Base-by-base conservation (phyloP, 2,888 invertebrate species). In the Serrognathus titanus region DNA sequence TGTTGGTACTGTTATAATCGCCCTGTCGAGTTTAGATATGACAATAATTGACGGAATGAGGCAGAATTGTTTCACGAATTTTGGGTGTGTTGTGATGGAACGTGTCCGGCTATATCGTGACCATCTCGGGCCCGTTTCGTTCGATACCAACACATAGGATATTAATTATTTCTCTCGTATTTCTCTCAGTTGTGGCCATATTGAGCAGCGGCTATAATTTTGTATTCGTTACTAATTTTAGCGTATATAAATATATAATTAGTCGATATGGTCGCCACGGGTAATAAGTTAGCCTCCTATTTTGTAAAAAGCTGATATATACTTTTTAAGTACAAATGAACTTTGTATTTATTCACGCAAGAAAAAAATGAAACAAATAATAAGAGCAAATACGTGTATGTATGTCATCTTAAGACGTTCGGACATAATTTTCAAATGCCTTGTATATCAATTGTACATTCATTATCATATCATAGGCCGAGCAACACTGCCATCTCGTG, bases 381-480 rank as follows among this genome's bases (percentile, higher is more conserved):
- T 45, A 20, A 54, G 41, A 57, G 16, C 24, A 39, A 55, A 50
- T 60, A 56, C 47, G 51, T 59, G 24, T 31, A 59, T 56, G 56
- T 60, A 56, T 57, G 59, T 63, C 61, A 63, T 60, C 59, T 59
- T 57, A 61, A 49, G 53, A 60, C 60, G 58, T 64, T 63, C 57
- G 57, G 58, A 57, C 58, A 63, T 63, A 60, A 63, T 61, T 31
- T 64, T 60, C 56, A 63, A 75, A 73, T 74, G 75, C 76, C 75
- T 75, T 76, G 75, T 75, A 75, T 73, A 76, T 73, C 71, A 73
- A 56, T 70, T 75, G 72, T 75, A 75, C 67, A 74, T 74, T 74
- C 74, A 73, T 74, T 71, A 71, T 73, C 74, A 74, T 75, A 75
- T 75, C 74, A 74, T 73, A 68, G 72, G 73, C 73, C 73, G 74